Evolutionary conservation across 1,140 invertebrate species (phyloP).

Genomic region (Drosophila paulistorum): DNA sequence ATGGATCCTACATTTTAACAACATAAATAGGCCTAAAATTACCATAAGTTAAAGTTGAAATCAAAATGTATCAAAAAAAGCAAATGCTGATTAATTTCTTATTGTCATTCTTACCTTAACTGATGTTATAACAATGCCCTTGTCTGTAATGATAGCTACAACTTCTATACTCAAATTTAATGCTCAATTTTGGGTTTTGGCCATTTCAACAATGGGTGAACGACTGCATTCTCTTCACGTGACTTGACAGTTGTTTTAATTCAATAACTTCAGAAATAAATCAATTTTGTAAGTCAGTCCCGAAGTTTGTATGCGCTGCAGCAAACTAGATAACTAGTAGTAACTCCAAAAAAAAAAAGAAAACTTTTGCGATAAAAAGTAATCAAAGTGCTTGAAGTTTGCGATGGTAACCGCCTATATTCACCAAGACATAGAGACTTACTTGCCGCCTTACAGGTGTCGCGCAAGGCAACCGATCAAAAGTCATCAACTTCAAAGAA

Average conservation of each 20-base stretch:
- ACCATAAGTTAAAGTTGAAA: no score
- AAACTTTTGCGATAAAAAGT: constrained; percentile 65
- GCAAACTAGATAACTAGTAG: constrained; percentile 9
- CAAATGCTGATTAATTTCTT: no score
- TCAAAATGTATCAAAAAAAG: no score
- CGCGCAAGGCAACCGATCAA: constrained; percentile 56
- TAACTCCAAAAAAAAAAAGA: background rate
- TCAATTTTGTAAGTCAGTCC: constrained; percentile 26
- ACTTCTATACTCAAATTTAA: background rate
- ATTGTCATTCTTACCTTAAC: background rate
- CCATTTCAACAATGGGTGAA: constrained; percentile 43
- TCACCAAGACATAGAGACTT: constrained; percentile 24
- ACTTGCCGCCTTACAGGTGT: constrained; percentile 47
- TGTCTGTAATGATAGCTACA: background rate
- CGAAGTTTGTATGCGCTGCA: constrained; percentile 66
- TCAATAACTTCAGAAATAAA: constrained; percentile 65
- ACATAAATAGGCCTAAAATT: no score
- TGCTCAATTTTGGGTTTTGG: constrained; percentile 7
- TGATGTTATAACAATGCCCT: background rate
- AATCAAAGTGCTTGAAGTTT: constrained; percentile 76
- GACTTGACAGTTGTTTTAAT: constrained; percentile 62
- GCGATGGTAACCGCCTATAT: constrained; percentile 42
- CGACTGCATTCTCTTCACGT: constrained; percentile 43
- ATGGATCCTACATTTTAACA: no score
- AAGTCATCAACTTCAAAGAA: constrained; percentile 62